Percentiles rank a stretch among this genome's conserved stretches.
Evolutionary conservation across 2,113 vertebrate species (phyloP).

Genomic region (Bufo gargarizans): DNA sequence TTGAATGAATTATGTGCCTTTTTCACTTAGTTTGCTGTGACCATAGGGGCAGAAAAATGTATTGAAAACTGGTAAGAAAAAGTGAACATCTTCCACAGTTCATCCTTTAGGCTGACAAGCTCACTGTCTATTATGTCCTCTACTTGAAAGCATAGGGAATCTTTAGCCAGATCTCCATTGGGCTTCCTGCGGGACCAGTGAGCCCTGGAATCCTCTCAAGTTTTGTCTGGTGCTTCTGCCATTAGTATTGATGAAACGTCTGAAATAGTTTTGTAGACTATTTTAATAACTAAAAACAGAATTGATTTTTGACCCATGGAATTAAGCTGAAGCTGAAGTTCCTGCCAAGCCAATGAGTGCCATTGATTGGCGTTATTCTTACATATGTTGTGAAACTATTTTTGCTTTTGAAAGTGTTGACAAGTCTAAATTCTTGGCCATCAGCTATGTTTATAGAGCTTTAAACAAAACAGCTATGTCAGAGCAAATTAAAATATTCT

Average conservation of each 20-base stretch:
- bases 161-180: neutral
- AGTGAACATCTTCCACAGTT: too few relatives aligned
- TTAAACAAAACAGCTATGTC: slow-evolving; percentile 40
- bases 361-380: neutral
- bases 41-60: too few relatives aligned
- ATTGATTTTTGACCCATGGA: neutral
- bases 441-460: slow-evolving; percentile 32
- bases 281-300: neutral
- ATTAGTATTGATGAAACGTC: neutral
- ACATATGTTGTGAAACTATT: neutral
- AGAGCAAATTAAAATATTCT: slow-evolving; percentile 32
- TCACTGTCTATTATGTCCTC: neutral
- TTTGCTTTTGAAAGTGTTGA: slow-evolving; percentile 16
- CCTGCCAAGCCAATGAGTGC: neutral
- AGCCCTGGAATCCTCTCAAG: neutral
- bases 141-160: neutral
- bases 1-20: too few relatives aligned
- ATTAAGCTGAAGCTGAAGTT: neutral
- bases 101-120: too few relatives aligned
- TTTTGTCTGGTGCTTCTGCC: neutral
- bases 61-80: too few relatives aligned
- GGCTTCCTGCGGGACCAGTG: too few relatives aligned
- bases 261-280: neutral
- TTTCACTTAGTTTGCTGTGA: too few relatives aligned
- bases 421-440: slow-evolving; percentile 23